These are phyloP conservation scores for Pseudochromis fuscus DNA, from an alignment of 2,797 vertebrate species.

Conservation along the genomic window DNA sequence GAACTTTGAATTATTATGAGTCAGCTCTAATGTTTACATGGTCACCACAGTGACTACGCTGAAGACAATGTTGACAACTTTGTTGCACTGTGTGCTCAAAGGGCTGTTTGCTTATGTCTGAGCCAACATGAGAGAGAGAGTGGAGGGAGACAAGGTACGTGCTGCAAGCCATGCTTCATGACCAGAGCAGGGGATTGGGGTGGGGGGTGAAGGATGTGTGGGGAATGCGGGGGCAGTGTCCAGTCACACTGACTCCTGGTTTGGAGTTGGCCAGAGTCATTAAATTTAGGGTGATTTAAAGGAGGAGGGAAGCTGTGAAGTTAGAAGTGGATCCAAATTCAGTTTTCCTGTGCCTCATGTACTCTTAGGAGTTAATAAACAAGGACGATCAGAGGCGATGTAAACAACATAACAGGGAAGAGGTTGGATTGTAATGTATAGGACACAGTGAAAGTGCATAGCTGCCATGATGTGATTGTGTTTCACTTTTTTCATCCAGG, in stretches of 20 bases:
- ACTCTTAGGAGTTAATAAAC: constrained; percentile 49
- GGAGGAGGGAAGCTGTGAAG: constrained; percentile 35
- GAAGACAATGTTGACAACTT: constrained; percentile 72
- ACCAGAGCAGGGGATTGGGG: constrained; percentile 69
- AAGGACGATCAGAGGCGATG: constrained; percentile 47
- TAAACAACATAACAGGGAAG: constrained; percentile 3
- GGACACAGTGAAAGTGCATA: constrained; percentile 47
- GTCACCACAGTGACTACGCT: constrained; percentile 35
- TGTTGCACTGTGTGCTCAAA: constrained; percentile 81
- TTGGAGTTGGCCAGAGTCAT: constrained; percentile 67
- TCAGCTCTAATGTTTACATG: constrained; percentile 42
- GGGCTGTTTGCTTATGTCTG: constrained; percentile 85
- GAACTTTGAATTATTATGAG: constrained; percentile 14
- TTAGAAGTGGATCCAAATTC: constrained; percentile 55
- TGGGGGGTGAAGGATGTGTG: constrained; percentile 74
- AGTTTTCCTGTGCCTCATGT: constrained; percentile 19
- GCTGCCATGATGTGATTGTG: constrained; percentile 38
- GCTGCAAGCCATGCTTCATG: constrained; percentile 85
- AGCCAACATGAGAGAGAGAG: constrained; percentile 81
- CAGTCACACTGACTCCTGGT: constrained; percentile 84
- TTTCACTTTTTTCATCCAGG: constrained; percentile 54
- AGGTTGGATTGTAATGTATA: constrained; percentile 44
- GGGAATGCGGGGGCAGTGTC: constrained; percentile 71
- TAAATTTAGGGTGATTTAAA: constrained; percentile 65
- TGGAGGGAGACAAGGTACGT: constrained; percentile 85